phyloP scores from a whole-genome alignment of 1,140 invertebrate species.

The Scylla paramamosain region DNA sequence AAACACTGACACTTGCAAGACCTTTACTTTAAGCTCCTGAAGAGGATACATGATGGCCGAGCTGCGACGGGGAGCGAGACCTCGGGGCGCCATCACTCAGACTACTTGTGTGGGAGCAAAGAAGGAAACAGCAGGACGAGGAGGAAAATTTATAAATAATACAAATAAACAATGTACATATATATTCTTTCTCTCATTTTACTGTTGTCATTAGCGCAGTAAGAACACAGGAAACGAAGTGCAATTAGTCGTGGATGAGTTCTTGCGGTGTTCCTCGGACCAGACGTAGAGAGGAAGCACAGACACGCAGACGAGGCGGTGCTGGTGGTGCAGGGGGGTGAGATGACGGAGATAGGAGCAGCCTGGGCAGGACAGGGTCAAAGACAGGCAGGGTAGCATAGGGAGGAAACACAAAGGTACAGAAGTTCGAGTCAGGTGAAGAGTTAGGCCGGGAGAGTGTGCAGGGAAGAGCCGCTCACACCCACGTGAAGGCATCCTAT shows the following conservation, averaged over 20 bases:
- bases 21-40: too few species aligned
- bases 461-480: neutral
- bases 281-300: neutral
- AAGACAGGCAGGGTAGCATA: neutral
- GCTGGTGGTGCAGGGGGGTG: neutral
- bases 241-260: slow-evolving; percentile 7
- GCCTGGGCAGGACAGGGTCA: neutral
- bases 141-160: neutral
- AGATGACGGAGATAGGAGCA: neutral
- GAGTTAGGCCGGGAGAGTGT: neutral
- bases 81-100: too few species aligned
- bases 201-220: neutral
- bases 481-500: neutral
- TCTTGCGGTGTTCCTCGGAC: neutral
- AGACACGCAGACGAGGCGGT: neutral
- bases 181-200: neutral
- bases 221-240: neutral
- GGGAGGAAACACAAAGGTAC: neutral
- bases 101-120: neutral
- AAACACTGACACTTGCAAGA: too few species aligned
- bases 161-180: neutral
- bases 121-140: neutral
- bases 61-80: neutral
- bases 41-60: too few species aligned
- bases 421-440: neutral